These are phyloP conservation scores for Sciaenops ocellatus DNA, from an alignment of 2,797 vertebrate genomes.

Conservation along the genomic window DNA sequence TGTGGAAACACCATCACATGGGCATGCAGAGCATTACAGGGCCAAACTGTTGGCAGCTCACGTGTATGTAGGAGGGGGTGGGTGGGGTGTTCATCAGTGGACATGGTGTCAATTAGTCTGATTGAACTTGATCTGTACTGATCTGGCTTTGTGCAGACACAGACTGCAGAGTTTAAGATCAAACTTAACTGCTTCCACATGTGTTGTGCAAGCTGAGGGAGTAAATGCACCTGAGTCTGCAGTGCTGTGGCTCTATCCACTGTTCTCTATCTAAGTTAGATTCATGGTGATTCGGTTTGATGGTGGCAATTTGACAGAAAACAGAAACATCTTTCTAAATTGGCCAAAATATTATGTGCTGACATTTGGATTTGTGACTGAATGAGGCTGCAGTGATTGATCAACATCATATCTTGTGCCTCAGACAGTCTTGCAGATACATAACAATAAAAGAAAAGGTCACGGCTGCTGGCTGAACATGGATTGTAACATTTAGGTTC, in stretches of 20 bases:
- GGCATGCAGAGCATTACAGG: slow-evolving; percentile 21
- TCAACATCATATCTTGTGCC: neutral
- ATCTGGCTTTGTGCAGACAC: slow-evolving; percentile 26
- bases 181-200: neutral
- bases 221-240: neutral
- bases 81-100: slow-evolving; percentile 8
- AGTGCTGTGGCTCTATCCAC: too few relatives aligned
- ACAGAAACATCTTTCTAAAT: neutral
- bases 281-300: neutral
- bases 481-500: slow-evolving; percentile 22
- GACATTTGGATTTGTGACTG: slow-evolving; percentile 14
- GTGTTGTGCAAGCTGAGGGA: neutral
- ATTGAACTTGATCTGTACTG: slow-evolving; percentile 53
- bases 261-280: neutral
- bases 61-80: slow-evolving; percentile 30
- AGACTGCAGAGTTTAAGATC: slow-evolving; percentile 5
- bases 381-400: neutral
- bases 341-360: neutral
- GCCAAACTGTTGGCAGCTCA: slow-evolving; percentile 41
- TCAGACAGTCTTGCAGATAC: neutral
- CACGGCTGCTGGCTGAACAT: neutral
- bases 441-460: slow-evolving; percentile 12
- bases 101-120: slow-evolving; percentile 39
- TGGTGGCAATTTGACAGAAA: neutral
- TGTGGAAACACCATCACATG: slow-evolving; percentile 45